phyloP scores from a whole-genome alignment of 2,888 invertebrate genomes.

The Drosophila fungiperda region DNA sequence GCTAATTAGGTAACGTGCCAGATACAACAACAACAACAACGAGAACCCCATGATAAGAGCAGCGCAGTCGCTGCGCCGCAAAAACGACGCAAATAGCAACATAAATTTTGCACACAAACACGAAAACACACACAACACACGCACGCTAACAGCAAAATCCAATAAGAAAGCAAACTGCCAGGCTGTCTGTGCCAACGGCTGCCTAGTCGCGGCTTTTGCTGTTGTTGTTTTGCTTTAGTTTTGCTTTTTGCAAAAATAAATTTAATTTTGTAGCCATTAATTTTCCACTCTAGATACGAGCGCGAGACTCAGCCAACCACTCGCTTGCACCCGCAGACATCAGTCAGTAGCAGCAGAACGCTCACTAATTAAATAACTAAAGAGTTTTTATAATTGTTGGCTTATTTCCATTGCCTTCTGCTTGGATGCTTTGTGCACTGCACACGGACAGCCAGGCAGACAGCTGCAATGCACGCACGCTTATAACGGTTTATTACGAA shows the following conservation, averaged over 20 bases:
- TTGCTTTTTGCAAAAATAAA: slow-evolving; percentile 76
- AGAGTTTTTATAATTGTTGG: slow-evolving; percentile 73
- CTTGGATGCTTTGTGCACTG: slow-evolving; percentile 46
- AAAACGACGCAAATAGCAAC: slow-evolving; percentile 74
- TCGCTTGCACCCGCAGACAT: slow-evolving; percentile 2
- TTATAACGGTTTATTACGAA: slow-evolving; percentile 60
- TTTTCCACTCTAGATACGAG: slow-evolving; percentile 82
- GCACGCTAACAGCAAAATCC: slow-evolving; percentile 59
- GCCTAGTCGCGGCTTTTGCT: slow-evolving; percentile 40
- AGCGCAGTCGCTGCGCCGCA: slow-evolving; percentile 72
- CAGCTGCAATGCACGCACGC: slow-evolving; percentile 26
- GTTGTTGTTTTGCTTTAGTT: slow-evolving; percentile 52
- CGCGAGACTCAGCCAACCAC: slow-evolving; percentile 57
- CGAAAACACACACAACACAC: slow-evolving; percentile 25
- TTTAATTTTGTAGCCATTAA: slow-evolving; percentile 81
- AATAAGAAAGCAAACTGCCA: slow-evolving; percentile 79
- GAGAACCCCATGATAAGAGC: slow-evolving; percentile 69
- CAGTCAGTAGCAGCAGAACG: not conserved
- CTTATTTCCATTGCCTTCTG: slow-evolving; percentile 64
- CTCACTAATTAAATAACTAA: slow-evolving; percentile 80
- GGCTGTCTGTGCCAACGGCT: slow-evolving; percentile 78
- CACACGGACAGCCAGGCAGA: slow-evolving; percentile 13
- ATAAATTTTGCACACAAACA: slow-evolving; percentile 72
- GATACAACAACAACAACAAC: slow-evolving; percentile 59
- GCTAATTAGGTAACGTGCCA: slow-evolving; percentile 83